These are phyloP conservation scores for Mesocentrotus franciscanus DNA, from an alignment of 53 echinoderm and acorn worm genomes.

Conservation along the genomic window DNA sequence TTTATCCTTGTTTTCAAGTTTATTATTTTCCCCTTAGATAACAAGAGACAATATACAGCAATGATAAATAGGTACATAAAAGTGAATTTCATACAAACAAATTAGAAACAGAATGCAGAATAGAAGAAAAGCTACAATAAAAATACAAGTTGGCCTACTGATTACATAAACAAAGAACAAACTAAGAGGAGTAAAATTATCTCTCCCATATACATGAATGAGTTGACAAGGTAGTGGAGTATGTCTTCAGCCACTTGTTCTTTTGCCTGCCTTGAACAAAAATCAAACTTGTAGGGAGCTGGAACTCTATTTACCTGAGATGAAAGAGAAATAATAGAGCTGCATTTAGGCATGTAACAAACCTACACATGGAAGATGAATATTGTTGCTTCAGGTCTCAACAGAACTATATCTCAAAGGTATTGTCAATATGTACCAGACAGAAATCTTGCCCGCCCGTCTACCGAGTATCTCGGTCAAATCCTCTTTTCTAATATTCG, in stretches of 20 bases:
- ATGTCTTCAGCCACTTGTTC: background rate
- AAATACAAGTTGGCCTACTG: too few species aligned
- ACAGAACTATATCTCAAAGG: background rate
- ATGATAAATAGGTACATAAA: too few species aligned
- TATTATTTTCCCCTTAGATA: too few species aligned
- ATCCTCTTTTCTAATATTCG: background rate
- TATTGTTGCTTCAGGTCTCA: background rate
- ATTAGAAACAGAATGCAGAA: too few species aligned
- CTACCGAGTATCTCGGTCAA: background rate
- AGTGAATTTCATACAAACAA: too few species aligned
- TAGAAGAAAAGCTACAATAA: too few species aligned
- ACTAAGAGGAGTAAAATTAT: too few species aligned
- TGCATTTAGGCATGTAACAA: background rate
- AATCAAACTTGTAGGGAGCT: background rate
- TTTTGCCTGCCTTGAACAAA: background rate
- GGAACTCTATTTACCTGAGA: background rate
- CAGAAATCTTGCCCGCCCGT: conserved; percentile 20
- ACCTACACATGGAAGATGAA: background rate
- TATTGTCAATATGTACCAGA: conserved; percentile 4
- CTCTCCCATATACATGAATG: too few species aligned
- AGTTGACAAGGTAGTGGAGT: too few species aligned
- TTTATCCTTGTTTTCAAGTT: too few species aligned
- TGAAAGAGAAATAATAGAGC: background rate
- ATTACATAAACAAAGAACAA: too few species aligned
- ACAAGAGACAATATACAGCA: too few species aligned